Conservation (phyloP, 2,797 vertebrate species). For the Trachops cirrhosus region DNA sequence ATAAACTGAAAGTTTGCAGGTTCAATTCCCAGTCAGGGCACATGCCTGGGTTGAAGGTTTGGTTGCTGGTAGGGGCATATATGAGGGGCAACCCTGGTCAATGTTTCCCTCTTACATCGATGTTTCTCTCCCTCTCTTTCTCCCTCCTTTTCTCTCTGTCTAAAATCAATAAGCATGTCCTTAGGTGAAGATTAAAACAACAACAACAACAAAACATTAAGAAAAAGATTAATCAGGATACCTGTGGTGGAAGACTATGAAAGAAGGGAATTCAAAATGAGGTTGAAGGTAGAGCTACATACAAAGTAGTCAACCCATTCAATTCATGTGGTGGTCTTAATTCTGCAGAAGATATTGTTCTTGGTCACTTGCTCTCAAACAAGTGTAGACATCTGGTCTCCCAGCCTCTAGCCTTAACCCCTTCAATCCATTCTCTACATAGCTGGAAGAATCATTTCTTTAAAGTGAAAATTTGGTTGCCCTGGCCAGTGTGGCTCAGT, state of each 20-base stretch:
- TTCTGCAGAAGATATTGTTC: background rate
- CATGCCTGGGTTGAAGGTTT: no score
- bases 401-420: background rate
- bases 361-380: background rate
- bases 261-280: background rate
- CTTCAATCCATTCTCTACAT: background rate
- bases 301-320: background rate
- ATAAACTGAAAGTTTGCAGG: background rate
- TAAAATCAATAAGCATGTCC: background rate
- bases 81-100: background rate
- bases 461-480: conserved; percentile 4
- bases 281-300: background rate
- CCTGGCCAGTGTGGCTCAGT: background rate
- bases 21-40: background rate
- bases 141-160: background rate
- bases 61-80: background rate
- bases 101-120: background rate
- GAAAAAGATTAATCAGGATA: background rate
- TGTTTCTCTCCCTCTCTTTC: background rate
- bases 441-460: background rate
- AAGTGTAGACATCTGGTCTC: background rate
- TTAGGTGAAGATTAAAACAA: background rate
- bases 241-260: background rate
- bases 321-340: background rate
- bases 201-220: background rate